Evolutionary conservation across 1,140 invertebrate genomes (phyloP), one percentile per base, ranked within the genome.

Genomic region (Maconellicoccus hirsutus): DNA sequence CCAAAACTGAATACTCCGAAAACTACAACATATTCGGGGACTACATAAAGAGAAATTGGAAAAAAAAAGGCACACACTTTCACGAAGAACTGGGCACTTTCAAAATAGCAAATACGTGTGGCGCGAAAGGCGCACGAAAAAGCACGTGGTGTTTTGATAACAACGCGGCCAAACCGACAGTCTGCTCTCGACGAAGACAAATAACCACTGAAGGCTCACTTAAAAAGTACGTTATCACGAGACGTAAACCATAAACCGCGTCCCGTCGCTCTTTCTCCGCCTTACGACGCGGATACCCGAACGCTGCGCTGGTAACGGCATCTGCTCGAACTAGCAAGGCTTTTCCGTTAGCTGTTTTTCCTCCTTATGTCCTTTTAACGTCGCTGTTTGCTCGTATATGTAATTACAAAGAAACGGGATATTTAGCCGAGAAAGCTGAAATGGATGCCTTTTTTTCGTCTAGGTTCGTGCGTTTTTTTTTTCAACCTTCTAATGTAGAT

Each of bases 221-320:
- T 52, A 52, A 52, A 52, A 52, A 16, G 42, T 52, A 52, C 42
- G 42, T 52, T 52, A 52, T 52, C 42, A 52, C 42, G 42, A 52
- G 42, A 52, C 42, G 42, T 33, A 52, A 52, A 52, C 42, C n/a
- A 52, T 52, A 52, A 52, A 52, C 42, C 33, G 14, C 33, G n/a
- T n/a, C n/a, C n/a, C n/a, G n/a, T 33, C 42, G 6, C 42, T 14
- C 42, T 8, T 52, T 16, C 29, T 52, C n/a, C 6, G 16, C 42
- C 42, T 52, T 33, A 12, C 29, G 29, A 16, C 42, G 12, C 12
- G 2, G n/a, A n/a, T n/a, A n/a, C n/a, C n/a, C n/a, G n/a, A n/a
- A 52, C 42, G 42, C 4, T 14, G 42, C 42, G 42, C 42, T 52
- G 16, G 42, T 19, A 52, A 52, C 42, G 42, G 42, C 6, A 19